These are phyloP conservation scores for Suricata suricatta DNA, from an alignment of 2,113 vertebrate genomes.

Conservation along the genomic window DNA sequence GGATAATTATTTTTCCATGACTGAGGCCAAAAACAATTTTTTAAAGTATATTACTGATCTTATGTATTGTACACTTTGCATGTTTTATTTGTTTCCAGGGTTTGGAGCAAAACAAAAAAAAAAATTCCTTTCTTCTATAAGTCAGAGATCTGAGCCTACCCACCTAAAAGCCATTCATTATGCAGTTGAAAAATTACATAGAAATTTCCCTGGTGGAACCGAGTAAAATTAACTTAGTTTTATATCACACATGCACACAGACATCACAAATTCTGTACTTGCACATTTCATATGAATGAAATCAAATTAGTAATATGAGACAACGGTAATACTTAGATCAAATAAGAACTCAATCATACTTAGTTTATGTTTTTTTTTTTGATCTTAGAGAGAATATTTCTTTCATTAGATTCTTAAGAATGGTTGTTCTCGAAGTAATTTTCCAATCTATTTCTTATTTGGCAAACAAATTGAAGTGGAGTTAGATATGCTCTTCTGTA, in stretches of 20 bases:
- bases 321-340: slow-evolving; percentile 43
- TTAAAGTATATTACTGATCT: slow-evolving; percentile 61
- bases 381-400: not conserved
- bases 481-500: not conserved
- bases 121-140: slow-evolving; percentile 55
- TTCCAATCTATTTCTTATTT: slow-evolving; percentile 37
- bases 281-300: slow-evolving; percentile 63
- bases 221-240: slow-evolving; percentile 77
- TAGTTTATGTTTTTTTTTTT: not conserved
- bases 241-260: slow-evolving; percentile 3
- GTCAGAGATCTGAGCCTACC: slow-evolving; percentile 27
- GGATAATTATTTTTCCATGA: not conserved
- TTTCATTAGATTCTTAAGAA: slow-evolving; percentile 14
- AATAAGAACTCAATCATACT: slow-evolving; percentile 43
- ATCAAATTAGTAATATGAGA: slow-evolving; percentile 61
- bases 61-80: slow-evolving; percentile 44
- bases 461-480: slow-evolving; percentile 36
- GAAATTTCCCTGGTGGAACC: slow-evolving; percentile 66
- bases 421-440: not conserved
- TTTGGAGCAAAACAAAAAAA: slow-evolving; percentile 67
- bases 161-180: slow-evolving; percentile 69
- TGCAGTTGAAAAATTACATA: slow-evolving; percentile 72
- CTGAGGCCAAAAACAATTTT: slow-evolving; percentile 56
- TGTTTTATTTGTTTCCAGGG: slow-evolving; percentile 57
- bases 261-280: slow-evolving; percentile 51